A percentile compares a stretch with the other conserved stretches of the same genome.
phyloP scores from a whole-genome alignment of 2,888 invertebrate genomes.

The Lissocephala sabroskyi region DNA sequence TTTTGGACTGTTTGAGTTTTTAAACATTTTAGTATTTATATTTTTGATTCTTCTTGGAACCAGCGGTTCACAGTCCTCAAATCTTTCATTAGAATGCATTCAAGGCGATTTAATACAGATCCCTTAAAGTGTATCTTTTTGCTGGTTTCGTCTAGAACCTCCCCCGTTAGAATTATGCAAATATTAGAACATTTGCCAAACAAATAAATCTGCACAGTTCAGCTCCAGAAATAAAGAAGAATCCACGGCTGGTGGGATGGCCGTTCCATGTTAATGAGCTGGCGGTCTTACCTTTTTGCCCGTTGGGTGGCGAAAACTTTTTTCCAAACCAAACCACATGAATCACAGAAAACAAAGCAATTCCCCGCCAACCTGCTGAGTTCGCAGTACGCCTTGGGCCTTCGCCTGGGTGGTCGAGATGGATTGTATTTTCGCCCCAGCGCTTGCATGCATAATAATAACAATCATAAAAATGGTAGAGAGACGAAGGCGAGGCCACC shows the following conservation, averaged over 20 bases:
- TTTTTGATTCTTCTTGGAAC: too few relatives aligned
- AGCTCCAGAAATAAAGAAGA: too few relatives aligned
- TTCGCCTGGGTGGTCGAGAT: background rate
- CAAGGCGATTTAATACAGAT: too few relatives aligned
- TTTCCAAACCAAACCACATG: slow-evolving; percentile 14
- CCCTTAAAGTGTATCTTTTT: too few relatives aligned
- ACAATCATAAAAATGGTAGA: slow-evolving; percentile 51
- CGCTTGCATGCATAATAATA: slow-evolving; percentile 54
- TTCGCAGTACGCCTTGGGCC: slow-evolving; percentile 30
- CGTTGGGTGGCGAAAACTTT: slow-evolving; percentile 17
- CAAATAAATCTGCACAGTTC: too few relatives aligned
- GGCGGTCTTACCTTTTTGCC: background rate
- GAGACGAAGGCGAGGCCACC: slow-evolving; percentile 1
- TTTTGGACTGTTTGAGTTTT: too few relatives aligned
- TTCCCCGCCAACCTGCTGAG: slow-evolving; percentile 11
- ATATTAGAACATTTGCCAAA: too few relatives aligned
- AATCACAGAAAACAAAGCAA: slow-evolving; percentile 13
- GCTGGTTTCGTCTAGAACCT: too few relatives aligned
- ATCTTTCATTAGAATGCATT: too few relatives aligned
- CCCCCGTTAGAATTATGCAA: too few relatives aligned
- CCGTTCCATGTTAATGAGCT: slow-evolving; percentile 52
- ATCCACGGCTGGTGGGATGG: slow-evolving; percentile 14
- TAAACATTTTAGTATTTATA: too few relatives aligned
- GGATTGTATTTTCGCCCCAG: slow-evolving; percentile 9
- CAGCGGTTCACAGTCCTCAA: too few relatives aligned